Percentiles rank a stretch among this genome's conserved stretches.
phyloP scores from a whole-genome alignment of 2,797 vertebrate genomes.

The Botia almorhae region DNA sequence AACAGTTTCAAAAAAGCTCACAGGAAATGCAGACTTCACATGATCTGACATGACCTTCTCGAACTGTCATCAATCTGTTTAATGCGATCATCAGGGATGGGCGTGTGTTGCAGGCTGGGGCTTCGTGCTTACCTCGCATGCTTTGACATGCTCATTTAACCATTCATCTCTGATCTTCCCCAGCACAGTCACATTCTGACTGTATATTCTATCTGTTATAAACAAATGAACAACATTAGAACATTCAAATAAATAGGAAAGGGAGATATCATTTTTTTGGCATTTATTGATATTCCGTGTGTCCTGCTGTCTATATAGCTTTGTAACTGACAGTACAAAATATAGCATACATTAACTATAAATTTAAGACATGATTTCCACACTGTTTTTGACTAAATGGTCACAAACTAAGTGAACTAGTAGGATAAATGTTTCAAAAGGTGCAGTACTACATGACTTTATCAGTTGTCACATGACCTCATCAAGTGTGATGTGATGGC shows the following conservation, averaged over 20 bases:
- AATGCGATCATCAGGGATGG: background rate
- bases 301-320: background rate
- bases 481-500: too few species aligned
- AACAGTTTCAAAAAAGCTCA: background rate
- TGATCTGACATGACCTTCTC: background rate
- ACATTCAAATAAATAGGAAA: background rate
- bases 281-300: background rate
- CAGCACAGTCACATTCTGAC: slow-evolving; percentile 76
- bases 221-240: background rate
- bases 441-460: too few species aligned
- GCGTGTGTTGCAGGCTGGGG: background rate
- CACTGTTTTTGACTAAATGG: too few species aligned
- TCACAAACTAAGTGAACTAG: too few species aligned
- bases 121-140: slow-evolving; percentile 84
- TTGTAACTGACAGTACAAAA: too few species aligned
- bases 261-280: background rate
- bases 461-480: too few species aligned
- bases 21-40: background rate
- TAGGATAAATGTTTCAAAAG: too few species aligned
- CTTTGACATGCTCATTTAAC: slow-evolving; percentile 86
- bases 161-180: slow-evolving; percentile 87
- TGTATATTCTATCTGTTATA: slow-evolving; percentile 84
- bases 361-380: too few species aligned
- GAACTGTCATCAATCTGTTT: background rate
- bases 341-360: too few species aligned